A percentile compares a stretch with the other conserved stretches of the same genome.
Conservation (phyloP, 2,797 vertebrate species). For the Acomys russatus region DNA sequence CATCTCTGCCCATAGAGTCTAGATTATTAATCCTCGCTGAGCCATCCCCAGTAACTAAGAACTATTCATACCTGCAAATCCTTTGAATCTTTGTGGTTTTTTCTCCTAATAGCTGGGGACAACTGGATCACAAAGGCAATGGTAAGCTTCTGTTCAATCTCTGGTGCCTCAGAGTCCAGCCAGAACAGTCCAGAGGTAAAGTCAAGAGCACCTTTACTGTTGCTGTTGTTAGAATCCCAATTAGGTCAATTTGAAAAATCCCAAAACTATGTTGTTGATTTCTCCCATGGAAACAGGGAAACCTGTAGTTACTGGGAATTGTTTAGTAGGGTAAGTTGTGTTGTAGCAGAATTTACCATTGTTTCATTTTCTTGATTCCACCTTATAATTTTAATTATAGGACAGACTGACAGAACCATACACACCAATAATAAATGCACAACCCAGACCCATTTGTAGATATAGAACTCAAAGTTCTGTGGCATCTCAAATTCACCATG, state of each 20-base stretch:
- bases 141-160: background rate
- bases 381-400: background rate
- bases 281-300: background rate
- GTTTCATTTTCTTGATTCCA: background rate
- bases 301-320: background rate
- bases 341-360: background rate
- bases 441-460: background rate
- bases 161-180: background rate
- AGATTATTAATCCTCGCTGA: background rate
- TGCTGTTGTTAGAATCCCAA: background rate
- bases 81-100: background rate
- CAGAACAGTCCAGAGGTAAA: background rate
- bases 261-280: background rate
- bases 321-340: accelerated
- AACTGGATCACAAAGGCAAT: background rate
- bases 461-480: background rate
- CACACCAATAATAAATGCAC: background rate
- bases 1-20: background rate
- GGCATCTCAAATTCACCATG: background rate
- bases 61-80: background rate
- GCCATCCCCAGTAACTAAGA: background rate
- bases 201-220: background rate
- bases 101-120: background rate
- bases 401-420: background rate
- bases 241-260: background rate